Evolutionary conservation across 2,113 vertebrate genomes (phyloP).

Genomic region (Phocoena phocoena): DNA sequence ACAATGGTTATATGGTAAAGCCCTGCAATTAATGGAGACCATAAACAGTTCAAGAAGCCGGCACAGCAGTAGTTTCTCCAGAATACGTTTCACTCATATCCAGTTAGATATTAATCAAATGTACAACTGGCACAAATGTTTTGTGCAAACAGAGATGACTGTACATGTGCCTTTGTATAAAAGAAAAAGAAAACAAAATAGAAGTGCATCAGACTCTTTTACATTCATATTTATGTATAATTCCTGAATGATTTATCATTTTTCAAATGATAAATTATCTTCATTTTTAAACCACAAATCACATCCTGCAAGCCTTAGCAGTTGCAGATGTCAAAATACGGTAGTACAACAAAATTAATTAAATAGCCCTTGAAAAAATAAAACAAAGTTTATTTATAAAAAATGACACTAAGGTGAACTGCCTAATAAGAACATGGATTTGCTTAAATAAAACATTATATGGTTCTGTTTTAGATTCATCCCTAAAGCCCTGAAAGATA

Average conservation of each 20-base stretch:
- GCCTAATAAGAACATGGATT: constrained; percentile 66
- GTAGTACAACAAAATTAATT: constrained; percentile 63
- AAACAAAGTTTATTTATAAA: constrained; percentile 74
- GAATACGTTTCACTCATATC: constrained; percentile 71
- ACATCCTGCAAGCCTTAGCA: constrained; percentile 57
- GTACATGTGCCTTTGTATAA: neutral
- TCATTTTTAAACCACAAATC: constrained; percentile 66
- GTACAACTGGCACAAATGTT: constrained; percentile 49
- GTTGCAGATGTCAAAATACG: constrained; percentile 59
- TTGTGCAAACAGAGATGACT: constrained; percentile 34
- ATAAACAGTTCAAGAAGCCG: constrained; percentile 71
- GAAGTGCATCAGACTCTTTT: neutral
- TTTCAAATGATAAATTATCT: constrained; percentile 67
- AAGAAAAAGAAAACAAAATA: constrained; percentile 10
- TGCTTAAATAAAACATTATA: constrained; percentile 71
- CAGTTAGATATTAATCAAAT: constrained; percentile 77
- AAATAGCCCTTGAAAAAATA: constrained; percentile 74
- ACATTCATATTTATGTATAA: constrained; percentile 48
- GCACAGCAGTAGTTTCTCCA: constrained; percentile 61
- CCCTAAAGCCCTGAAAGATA: constrained; percentile 69
- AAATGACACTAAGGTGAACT: constrained; percentile 77
- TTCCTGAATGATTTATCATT: constrained; percentile 51
- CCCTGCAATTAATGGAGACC: constrained; percentile 83
- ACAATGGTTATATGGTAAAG: constrained; percentile 78
- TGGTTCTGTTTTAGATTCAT: constrained; percentile 75